These are phyloP conservation scores for Drosophila nr. fundita DNA, from an alignment of 2,888 invertebrate species.

Conservation along the genomic window DNA sequence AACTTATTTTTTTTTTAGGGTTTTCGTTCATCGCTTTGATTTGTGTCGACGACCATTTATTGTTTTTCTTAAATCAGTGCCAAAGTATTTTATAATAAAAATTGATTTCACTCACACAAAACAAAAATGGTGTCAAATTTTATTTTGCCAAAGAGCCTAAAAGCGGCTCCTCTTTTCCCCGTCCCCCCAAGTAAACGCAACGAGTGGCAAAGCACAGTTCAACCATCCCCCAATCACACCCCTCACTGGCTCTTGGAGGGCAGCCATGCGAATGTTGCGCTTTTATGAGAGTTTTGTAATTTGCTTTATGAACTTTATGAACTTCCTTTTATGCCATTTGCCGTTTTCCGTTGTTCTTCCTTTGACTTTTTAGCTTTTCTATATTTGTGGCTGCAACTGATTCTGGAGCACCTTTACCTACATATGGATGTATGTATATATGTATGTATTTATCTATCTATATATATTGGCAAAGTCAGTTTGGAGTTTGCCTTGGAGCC, in stretches of 20 bases:
- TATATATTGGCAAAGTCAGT: constrained; percentile 11
- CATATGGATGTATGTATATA: background rate
- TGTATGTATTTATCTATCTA: background rate
- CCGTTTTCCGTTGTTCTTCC: constrained; percentile 30
- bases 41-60: constrained; percentile 70
- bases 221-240: background rate
- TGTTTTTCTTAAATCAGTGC: constrained; percentile 77
- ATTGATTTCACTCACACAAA: constrained; percentile 66
- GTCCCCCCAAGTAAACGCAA: background rate
- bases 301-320: constrained; percentile 79
- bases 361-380: constrained; percentile 8
- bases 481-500: constrained; percentile 40
- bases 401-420: constrained; percentile 9
- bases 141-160: constrained; percentile 11
- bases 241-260: background rate
- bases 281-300: constrained; percentile 74
- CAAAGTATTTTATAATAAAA: constrained; percentile 76
- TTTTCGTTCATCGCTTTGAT: constrained; percentile 59
- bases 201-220: background rate
- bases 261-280: constrained; percentile 51
- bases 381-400: constrained; percentile 47
- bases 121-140: constrained; percentile 60
- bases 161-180: background rate
- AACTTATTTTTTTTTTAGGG: constrained; percentile 69
- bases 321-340: constrained; percentile 64